Evolutionary conservation across 2,888 invertebrate species (phyloP).

Genomic region (Bombylius discolor): DNA sequence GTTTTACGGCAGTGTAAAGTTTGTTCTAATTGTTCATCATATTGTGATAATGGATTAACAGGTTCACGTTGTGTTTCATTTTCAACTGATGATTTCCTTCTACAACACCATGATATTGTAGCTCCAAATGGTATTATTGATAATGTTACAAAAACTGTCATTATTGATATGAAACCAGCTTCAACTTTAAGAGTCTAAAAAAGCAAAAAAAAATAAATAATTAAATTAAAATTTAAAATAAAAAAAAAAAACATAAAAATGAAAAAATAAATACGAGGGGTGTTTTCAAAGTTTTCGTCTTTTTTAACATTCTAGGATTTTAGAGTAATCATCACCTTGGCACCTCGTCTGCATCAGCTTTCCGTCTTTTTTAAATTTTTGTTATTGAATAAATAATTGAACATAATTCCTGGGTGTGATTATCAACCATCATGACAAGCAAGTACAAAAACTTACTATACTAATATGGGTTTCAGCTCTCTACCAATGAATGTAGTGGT

Average conservation of each 20-base stretch:
- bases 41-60: slow-evolving; percentile 26
- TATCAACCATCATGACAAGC: too few species aligned
- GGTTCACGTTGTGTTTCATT: slow-evolving; percentile 24
- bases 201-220: neutral
- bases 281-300: too few species aligned
- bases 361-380: too few species aligned
- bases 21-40: slow-evolving; percentile 29
- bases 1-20: slow-evolving; percentile 29
- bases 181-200: slow-evolving; percentile 58
- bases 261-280: neutral
- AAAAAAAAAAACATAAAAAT: neutral
- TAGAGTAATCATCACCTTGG: too few species aligned
- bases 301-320: too few species aligned
- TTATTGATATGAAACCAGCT: slow-evolving; percentile 51
- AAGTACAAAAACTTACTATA: too few species aligned
- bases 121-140: slow-evolving; percentile 51
- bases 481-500: too few species aligned
- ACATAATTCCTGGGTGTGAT: too few species aligned
- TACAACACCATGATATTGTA: slow-evolving; percentile 41
- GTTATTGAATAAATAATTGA: too few species aligned
- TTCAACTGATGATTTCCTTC: slow-evolving; percentile 34
- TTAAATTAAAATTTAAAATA: neutral
- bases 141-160: slow-evolving; percentile 48
- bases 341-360: too few species aligned
- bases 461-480: too few species aligned